Evolutionary conservation across 2,888 invertebrate species (phyloP), one percentile per base, ranked within the genome.

Genomic region (Pseudococcus longispinus): DNA sequence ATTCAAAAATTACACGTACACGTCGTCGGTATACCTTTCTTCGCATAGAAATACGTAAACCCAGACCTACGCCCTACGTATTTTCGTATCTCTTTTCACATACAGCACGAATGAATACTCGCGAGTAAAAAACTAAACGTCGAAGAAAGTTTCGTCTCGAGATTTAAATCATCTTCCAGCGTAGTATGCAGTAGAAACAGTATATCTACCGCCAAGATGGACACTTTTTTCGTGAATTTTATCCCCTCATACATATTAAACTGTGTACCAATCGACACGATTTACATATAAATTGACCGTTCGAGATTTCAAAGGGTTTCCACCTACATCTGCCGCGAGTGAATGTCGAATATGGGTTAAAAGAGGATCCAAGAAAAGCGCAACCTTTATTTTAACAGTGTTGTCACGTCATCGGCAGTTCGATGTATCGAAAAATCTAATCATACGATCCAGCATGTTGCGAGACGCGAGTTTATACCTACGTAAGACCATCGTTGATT

Each of bases 221-320:
- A 65, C 65, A 65, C 65, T 65, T 65, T n/a, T 65, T 65, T 51
- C 51, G 65, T 65, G 65, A 65, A 65, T 65, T 65, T 65, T 65
- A 65, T 65, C 65, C 65, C 13, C 65, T 65, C 65, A 65, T 65
- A 65, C 65, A 65, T 65, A 65, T 65, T 65, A 65, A 65, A 65
- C 26, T 65, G 65, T 65, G 65, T 65, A 65, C 65, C 65, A 65
- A 65, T 65, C 65, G 65, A 65, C 65, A 26, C 65, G 65, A 65
- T 65, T 65, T 65, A 65, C 65, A 65, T 65, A 65, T 65, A 65
- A 65, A 65, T 65, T 65, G 65, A 65, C 65, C 65, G 23, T 65
- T 65, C 1, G 26, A 11, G 65, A 26, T 23, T 65, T 65, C 65
- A 65, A 65, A 65, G 65, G 65, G 65, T 65, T 65, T 65, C 65